Conservation (phyloP, 2,113 vertebrate species). For the Psilopsiagon aurifrons region DNA sequence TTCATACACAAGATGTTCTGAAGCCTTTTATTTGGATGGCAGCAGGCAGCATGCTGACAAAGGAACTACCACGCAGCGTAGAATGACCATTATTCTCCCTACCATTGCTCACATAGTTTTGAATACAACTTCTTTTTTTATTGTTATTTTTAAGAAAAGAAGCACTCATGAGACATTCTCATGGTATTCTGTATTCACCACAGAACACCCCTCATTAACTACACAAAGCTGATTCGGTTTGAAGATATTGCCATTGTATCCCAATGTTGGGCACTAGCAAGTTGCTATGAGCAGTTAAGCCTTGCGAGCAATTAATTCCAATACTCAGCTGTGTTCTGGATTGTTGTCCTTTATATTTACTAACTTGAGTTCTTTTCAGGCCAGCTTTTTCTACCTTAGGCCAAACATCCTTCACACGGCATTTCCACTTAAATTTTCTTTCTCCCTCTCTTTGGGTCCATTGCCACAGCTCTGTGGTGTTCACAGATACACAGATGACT, state of each 20-base stretch:
- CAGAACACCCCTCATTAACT: neutral
- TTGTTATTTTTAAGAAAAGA: neutral
- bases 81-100: neutral
- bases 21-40: constrained; percentile 11
- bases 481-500: neutral
- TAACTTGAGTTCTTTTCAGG: neutral
- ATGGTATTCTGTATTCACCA: neutral
- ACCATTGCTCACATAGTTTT: neutral
- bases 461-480: neutral
- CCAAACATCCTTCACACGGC: neutral
- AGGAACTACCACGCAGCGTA: neutral
- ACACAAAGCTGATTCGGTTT: neutral
- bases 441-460: neutral
- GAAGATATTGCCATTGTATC: neutral
- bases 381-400: neutral
- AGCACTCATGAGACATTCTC: neutral
- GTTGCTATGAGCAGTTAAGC: neutral
- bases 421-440: neutral
- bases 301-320: neutral
- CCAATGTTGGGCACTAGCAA: neutral
- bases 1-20: neutral
- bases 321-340: neutral
- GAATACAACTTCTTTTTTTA: neutral
- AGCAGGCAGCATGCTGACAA: neutral
- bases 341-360: neutral